Percentiles rank a stretch among this genome's conserved stretches.
Evolutionary conservation across 1,140 invertebrate genomes (phyloP).

Genomic region (Atta colombica): DNA sequence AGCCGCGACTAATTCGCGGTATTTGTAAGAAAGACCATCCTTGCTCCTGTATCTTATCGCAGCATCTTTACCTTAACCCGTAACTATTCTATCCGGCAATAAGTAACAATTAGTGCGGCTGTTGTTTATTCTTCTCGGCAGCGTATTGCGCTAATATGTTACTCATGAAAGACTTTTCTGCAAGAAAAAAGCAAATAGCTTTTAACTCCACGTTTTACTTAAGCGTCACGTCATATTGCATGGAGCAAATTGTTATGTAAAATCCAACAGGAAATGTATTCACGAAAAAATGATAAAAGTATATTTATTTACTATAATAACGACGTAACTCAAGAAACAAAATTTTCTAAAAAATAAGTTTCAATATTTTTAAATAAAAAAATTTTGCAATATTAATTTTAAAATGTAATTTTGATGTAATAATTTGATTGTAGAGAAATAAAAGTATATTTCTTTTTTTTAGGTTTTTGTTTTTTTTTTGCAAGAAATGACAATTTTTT

Average conservation of each 20-base stretch:
- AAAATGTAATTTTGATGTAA: too few species aligned
- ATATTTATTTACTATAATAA: too few species aligned
- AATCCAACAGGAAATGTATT: background rate
- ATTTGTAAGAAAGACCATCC: conserved; percentile 41
- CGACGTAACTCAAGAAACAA: too few species aligned
- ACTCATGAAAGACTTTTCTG: conserved; percentile 24
- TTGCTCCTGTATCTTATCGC: conserved; percentile 33
- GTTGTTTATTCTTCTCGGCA: conserved; percentile 10
- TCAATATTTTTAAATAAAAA: too few species aligned
- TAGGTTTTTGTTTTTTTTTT: too few species aligned
- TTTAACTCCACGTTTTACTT: conserved; percentile 28
- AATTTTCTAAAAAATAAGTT: too few species aligned
- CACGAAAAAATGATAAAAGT: background rate
- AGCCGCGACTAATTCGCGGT: conserved; percentile 51
- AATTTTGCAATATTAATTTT: too few species aligned
- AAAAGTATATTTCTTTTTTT: too few species aligned
- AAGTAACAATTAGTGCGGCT: conserved; percentile 67
- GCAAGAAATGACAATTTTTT: too few species aligned
- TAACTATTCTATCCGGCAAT: conserved; percentile 59
- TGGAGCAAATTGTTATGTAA: background rate
- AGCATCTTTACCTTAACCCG: conserved; percentile 13
- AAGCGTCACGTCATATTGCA: background rate
- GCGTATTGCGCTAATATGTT: conserved; percentile 9
- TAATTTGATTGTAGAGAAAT: too few species aligned
- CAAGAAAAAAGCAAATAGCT: conserved; percentile 8